phyloP scores from a whole-genome alignment of 2,113 vertebrate genomes.

The Labeo catla region DNA sequence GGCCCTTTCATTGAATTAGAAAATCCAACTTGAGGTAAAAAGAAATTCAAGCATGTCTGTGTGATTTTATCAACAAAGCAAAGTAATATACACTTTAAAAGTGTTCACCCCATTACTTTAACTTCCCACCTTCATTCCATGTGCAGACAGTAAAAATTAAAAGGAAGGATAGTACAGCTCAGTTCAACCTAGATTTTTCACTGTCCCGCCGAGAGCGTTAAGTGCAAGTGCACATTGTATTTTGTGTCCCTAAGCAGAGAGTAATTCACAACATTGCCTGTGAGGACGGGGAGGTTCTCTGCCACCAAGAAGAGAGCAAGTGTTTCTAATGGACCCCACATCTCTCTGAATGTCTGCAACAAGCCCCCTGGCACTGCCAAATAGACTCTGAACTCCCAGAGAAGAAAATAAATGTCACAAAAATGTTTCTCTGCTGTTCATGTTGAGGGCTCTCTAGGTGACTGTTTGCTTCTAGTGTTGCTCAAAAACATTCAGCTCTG shows the following conservation, averaged over 20 bases:
- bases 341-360: constrained; percentile 66
- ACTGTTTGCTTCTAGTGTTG: constrained; percentile 48
- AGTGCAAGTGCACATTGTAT: constrained; percentile 63
- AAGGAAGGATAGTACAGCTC: constrained; percentile 56
- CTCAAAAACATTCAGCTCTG: constrained; percentile 5
- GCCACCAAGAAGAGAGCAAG: constrained; percentile 66
- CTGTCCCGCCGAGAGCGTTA: constrained; percentile 65
- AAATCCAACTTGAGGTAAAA: background rate
- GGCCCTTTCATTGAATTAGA: background rate
- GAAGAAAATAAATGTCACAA: constrained; percentile 75
- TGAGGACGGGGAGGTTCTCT: constrained; percentile 61
- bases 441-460: constrained; percentile 70
- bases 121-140: background rate
- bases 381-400: constrained; percentile 64
- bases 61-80: background rate
- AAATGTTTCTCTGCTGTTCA: constrained; percentile 72
- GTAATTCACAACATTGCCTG: constrained; percentile 67
- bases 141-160: constrained; percentile 19
- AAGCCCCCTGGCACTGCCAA: constrained; percentile 71
- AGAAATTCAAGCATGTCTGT: background rate
- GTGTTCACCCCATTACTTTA: background rate
- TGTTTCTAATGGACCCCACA: constrained; percentile 73
- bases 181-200: constrained; percentile 64
- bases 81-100: background rate
- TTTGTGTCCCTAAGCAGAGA: constrained; percentile 65